Conservation (phyloP, 2,797 vertebrate genomes). For the Amblyopsis hoosieri region DNA sequence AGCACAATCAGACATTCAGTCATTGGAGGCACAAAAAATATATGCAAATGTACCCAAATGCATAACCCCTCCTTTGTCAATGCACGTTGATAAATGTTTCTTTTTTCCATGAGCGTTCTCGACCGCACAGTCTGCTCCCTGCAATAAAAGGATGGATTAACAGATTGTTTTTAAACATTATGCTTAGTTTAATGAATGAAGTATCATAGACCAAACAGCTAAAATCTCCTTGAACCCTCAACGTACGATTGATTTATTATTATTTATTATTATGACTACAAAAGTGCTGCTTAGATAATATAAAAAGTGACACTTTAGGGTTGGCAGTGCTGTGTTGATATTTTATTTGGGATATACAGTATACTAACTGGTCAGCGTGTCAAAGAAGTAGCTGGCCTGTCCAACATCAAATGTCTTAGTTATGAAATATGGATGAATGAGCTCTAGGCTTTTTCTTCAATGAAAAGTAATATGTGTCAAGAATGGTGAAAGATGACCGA, state of each 20-base stretch:
- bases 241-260: conserved; percentile 26
- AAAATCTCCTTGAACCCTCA: too few relatives aligned
- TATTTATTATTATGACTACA: background rate
- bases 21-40: conserved; percentile 6
- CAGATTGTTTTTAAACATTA: conserved; percentile 56
- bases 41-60: conserved; percentile 22
- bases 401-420: conserved; percentile 19
- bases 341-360: background rate
- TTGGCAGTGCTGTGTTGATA: background rate
- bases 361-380: background rate
- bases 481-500: conserved; percentile 96
- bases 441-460: conserved; percentile 88
- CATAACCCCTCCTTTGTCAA: conserved; percentile 83
- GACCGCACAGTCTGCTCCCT: conserved; percentile 88
- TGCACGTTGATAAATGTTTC: conserved; percentile 93
- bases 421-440: conserved; percentile 78
- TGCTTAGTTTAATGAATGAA: background rate
- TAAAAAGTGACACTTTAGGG: too few relatives aligned
- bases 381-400: conserved; percentile 24
- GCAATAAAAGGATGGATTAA: conserved; percentile 83
- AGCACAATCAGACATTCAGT: conserved; percentile 15
- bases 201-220: too few relatives aligned
- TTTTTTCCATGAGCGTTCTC: conserved; percentile 81
- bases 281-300: too few relatives aligned
- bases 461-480: conserved; percentile 84